phyloP scores from a whole-genome alignment of 1,140 invertebrate genomes.

The Drosophila varians region DNA sequence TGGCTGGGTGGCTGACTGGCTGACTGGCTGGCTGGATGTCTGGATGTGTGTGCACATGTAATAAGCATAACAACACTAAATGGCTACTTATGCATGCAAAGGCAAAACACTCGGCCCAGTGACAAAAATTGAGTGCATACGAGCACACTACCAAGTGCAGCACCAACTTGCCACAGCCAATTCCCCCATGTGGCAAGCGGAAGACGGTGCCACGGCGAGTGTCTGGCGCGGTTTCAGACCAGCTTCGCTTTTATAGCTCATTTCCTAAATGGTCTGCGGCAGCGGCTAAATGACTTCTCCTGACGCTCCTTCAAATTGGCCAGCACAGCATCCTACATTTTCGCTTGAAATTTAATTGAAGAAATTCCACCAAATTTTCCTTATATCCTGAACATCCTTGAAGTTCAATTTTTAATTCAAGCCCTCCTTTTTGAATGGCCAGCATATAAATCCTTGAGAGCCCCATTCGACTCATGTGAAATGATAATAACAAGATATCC shows the following conservation, averaged over 20 bases:
- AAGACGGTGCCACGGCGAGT: slow-evolving; percentile 26
- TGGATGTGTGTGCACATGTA: slow-evolving; percentile 57
- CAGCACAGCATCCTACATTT: slow-evolving; percentile 24
- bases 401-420: not conserved
- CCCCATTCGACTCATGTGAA: not conserved
- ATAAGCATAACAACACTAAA: slow-evolving; percentile 80
- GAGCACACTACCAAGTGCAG: slow-evolving; percentile 53
- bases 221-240: slow-evolving; percentile 17
- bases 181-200: slow-evolving; percentile 35
- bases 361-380: not conserved
- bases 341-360: not conserved
- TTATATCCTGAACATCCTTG: not conserved
- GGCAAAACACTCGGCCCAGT: slow-evolving; percentile 49
- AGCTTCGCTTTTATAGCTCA: slow-evolving; percentile 69
- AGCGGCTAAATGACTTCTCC: slow-evolving; percentile 31
- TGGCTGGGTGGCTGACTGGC: slow-evolving; percentile 11
- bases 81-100: slow-evolving; percentile 77
- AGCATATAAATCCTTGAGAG: not conserved
- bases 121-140: slow-evolving; percentile 75
- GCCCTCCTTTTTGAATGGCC: not conserved
- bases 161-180: slow-evolving; percentile 57
- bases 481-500: slow-evolving; percentile 2
- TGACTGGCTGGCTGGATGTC: slow-evolving; percentile 15
- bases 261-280: slow-evolving; percentile 74
- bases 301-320: slow-evolving; percentile 11